These are phyloP conservation scores for Daphoenositta chrysoptera DNA, from an alignment of 2,113 vertebrate genomes.

Conservation along the genomic window DNA sequence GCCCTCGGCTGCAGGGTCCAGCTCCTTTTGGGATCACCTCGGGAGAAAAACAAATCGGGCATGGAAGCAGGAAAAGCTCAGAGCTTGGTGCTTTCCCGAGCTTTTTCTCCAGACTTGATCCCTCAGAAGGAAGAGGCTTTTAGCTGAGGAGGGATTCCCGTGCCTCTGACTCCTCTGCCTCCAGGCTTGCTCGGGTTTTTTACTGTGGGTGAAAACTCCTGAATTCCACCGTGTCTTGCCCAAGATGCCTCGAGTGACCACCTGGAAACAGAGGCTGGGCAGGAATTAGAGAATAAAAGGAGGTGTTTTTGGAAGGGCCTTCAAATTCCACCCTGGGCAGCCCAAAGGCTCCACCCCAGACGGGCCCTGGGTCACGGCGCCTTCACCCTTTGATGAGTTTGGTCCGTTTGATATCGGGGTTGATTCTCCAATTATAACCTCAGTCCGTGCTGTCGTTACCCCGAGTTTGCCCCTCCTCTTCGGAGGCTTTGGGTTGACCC, in stretches of 20 bases:
- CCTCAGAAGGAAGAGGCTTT: background rate
- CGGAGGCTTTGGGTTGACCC: background rate
- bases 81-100: background rate
- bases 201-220: background rate
- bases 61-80: background rate
- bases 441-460: no score
- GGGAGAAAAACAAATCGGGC: rapidly evolving
- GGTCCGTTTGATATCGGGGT: background rate
- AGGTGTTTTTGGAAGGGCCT: background rate
- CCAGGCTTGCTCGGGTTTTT: background rate
- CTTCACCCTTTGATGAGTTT: background rate
- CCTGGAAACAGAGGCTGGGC: background rate
- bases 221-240: background rate
- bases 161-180: background rate
- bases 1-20: background rate
- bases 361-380: no score
- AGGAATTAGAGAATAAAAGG: background rate
- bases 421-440: background rate
- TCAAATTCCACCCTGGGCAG: background rate
- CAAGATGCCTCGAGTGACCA: background rate
- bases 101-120: background rate
- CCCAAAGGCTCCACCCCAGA: background rate
- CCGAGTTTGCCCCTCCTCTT: no score
- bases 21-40: background rate
- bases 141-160: background rate